phyloP scores from a whole-genome alignment of 1,140 invertebrate species.

The Vollenhovia emeryi region DNA sequence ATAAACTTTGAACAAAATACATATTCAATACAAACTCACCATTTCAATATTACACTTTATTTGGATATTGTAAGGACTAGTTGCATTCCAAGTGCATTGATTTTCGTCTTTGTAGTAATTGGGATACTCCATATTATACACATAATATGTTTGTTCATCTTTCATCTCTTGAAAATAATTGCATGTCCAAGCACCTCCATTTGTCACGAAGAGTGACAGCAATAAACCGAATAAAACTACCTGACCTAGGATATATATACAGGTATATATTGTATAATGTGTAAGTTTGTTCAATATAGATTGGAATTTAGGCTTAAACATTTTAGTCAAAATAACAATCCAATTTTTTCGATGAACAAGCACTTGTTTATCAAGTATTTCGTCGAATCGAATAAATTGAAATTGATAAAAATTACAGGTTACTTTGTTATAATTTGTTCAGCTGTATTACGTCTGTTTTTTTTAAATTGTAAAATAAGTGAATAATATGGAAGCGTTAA shows the following conservation, averaged over 20 bases:
- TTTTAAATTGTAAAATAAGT: background rate
- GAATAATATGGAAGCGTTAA: background rate
- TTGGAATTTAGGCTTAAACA: background rate
- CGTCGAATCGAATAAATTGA: background rate
- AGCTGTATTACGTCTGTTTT: background rate
- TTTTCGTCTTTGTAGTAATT: slow-evolving; percentile 77
- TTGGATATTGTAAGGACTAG: slow-evolving; percentile 81
- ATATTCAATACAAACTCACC: slow-evolving; percentile 79
- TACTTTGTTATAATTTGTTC: background rate
- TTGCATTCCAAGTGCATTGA: slow-evolving; percentile 85
- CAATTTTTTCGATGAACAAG: background rate
- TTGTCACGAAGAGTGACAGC: background rate
- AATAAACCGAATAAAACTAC: background rate
- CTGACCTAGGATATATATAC: slow-evolving; percentile 19
- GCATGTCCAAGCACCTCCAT: slow-evolving; percentile 60
- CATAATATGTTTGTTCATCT: slow-evolving; percentile 79
- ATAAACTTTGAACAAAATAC: background rate
- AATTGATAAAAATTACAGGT: background rate
- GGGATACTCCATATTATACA: slow-evolving; percentile 85
- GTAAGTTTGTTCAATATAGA: background rate
- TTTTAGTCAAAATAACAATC: background rate
- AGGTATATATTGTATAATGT: too few relatives aligned
- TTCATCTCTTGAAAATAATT: slow-evolving; percentile 73
- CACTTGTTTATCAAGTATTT: background rate
- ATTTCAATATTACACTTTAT: slow-evolving; percentile 81